Base-by-base conservation (phyloP, 1,140 invertebrate genomes). In the Eupristina koningsbergeri region DNA sequence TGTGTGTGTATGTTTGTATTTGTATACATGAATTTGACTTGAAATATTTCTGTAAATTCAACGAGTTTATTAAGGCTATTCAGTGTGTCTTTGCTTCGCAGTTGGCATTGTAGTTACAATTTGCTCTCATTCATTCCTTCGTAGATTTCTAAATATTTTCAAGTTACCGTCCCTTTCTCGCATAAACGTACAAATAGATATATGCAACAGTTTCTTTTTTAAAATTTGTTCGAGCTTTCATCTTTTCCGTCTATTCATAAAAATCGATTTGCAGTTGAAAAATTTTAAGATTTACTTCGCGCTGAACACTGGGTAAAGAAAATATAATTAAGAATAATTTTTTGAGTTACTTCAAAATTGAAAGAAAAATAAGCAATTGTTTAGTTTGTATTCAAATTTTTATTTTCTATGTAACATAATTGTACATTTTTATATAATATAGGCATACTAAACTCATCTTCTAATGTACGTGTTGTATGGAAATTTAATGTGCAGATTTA, bases 31-130 rank as follows among this genome's bases (percentile, higher is more conserved):
- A 86, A 86, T 88, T 87, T 86, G 86, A 87, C 86, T 88, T 90
- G 90, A 92, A 92, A 91, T 92, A 92, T 91, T 91, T 92, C 90
- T 89, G 89, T 91, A 89, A 88, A 91, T 91, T 91, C 89, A 91
- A 90, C 89, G 88, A 91, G 91, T 92, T 92, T 92, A 92, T 92
- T 92, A 92, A 92, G 91, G 91, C 90, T 91, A 92, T 92, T 92
- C 91, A 92, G 88, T 89, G 86, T 88, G 86, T 87, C 86, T 91
- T 87, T 86, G 89, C 89, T 87, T 89, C 89, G 90, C 89, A 91
- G 91, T 89, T 89, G 89, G 89, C 90, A 92, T 92, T 92, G 90
- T 92, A 89, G 89, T 91, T 91, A 92, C 91, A 92, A 92, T 92
- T 92, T 92, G 91, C 91, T 89, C 91, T 92, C 90, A 92, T 92